Evolutionary conservation across 2,888 invertebrate genomes (phyloP), one percentile per base, ranked within the genome.

Genomic region (Microctonus hyperodae): DNA sequence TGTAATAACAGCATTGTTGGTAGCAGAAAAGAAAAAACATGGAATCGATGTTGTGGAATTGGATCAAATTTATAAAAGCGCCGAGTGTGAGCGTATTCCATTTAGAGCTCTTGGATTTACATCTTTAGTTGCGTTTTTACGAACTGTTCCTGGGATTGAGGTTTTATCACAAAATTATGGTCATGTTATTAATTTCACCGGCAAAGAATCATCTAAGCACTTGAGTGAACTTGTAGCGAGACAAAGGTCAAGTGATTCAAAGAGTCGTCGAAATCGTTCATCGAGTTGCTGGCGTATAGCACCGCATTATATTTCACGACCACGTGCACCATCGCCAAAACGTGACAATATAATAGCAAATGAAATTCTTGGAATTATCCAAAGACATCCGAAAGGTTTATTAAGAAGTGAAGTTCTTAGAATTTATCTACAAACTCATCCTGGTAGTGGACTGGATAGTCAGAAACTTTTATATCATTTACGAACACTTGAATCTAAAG

Each of bases 131-230:
- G 73, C 72, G 5, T 78, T 77, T 50, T 28, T 82, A 0, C 37
- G 63, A 1, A 75, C 72, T 57, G 73, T 77, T 16, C 65, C 70
- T 0, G 63, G 73, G 0, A 50, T 70, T 4, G 57, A 78, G 1
- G n/a, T 57, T 10, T 1, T 37, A 4, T 13, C 33, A 4, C 33
- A 11, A 7, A 40, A 64, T 51, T 68, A 67, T 1, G 13, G 1
- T 1, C 10, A 66, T 28, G 61, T 67, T 1, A 70, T 75, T 1
- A 66, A 63, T 35, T 77, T 75, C 1, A 64, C 78, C 0, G 67
- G 75, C 0, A 70, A 75, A 0, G 74, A 77, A 3, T 77, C 75
- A 16, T 69, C 74, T 0, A 69, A 68, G 13, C 81, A 82, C n/a
- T 64, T 82, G 1, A 75, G 72, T 55, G 65, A 71, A 0, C 64